phyloP scores from a whole-genome alignment of 2,888 invertebrate species.

The Cryptophagus acutangulus region DNA sequence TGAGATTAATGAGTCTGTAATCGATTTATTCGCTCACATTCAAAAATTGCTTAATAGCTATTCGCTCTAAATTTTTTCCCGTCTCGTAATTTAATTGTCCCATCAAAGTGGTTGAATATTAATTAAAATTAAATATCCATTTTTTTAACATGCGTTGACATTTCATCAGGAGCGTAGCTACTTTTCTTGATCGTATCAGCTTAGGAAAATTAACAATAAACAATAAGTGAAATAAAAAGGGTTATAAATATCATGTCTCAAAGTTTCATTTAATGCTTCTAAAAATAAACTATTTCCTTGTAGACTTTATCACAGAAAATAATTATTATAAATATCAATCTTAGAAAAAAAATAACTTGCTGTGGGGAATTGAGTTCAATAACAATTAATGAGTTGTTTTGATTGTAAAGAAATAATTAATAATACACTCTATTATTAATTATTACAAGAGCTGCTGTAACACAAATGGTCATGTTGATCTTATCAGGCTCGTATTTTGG shows the following conservation, averaged over 20 bases:
- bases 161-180: no score
- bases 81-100: no score
- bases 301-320: slow-evolving; percentile 10
- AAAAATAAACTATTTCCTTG: slow-evolving; percentile 16
- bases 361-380: slow-evolving; percentile 18
- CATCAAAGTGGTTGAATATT: no score
- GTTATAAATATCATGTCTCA: slow-evolving; percentile 3
- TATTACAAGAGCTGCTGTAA: no score
- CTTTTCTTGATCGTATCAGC: background rate
- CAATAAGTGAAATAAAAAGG: background rate
- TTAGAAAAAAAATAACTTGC: background rate
- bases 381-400: slow-evolving; percentile 18
- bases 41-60: no score
- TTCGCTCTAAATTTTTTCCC: no score
- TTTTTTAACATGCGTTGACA: background rate
- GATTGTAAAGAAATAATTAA: slow-evolving; percentile 3
- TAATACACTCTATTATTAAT: no score
- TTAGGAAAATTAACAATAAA: background rate
- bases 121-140: background rate
- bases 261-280: background rate
- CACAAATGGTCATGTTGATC: no score
- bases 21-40: no score
- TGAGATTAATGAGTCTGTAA: no score
- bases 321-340: background rate
- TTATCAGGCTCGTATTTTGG: no score